These are phyloP conservation scores for Sylvia atricapilla DNA, from an alignment of 2,113 vertebrate species.

Conservation along the genomic window DNA sequence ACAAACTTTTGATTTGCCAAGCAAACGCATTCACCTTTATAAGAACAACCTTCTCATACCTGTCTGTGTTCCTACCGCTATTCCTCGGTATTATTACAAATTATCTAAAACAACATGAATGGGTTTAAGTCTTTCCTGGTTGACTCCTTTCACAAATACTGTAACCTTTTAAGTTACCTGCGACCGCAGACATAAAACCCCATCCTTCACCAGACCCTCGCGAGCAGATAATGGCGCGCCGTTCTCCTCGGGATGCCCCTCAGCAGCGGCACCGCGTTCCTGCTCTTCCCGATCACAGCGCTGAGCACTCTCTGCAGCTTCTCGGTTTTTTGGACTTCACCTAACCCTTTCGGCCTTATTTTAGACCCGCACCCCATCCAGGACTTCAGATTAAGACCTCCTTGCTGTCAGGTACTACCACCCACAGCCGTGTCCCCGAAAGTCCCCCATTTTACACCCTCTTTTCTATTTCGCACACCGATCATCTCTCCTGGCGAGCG, in stretches of 20 bases:
- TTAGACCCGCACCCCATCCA: not conserved
- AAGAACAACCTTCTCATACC: not conserved
- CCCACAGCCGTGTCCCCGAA: not conserved
- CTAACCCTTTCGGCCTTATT: not conserved
- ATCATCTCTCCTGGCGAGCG: not conserved
- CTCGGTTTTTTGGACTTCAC: not conserved
- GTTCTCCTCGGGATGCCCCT: not conserved
- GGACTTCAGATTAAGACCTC: not conserved
- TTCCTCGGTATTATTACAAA: not conserved
- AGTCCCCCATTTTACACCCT: not conserved
- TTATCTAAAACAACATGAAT: rapidly evolving
- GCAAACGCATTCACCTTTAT: not conserved
- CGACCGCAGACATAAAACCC: rapidly evolving
- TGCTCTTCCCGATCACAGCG: not conserved
- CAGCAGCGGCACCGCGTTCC: not conserved
- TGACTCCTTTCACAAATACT: not conserved
- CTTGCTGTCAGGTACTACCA: not conserved
- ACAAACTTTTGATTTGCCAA: not conserved
- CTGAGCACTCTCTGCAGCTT: not conserved
- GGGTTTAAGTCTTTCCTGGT: not conserved
- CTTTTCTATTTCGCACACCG: not conserved
- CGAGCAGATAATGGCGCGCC: not conserved
- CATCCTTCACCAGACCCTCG: rapidly evolving
- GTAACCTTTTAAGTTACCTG: not conserved
- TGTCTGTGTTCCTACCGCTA: not conserved